These are phyloP conservation scores for Bombycilla garrulus DNA, from an alignment of 2,113 vertebrate species.

Conservation along the genomic window DNA sequence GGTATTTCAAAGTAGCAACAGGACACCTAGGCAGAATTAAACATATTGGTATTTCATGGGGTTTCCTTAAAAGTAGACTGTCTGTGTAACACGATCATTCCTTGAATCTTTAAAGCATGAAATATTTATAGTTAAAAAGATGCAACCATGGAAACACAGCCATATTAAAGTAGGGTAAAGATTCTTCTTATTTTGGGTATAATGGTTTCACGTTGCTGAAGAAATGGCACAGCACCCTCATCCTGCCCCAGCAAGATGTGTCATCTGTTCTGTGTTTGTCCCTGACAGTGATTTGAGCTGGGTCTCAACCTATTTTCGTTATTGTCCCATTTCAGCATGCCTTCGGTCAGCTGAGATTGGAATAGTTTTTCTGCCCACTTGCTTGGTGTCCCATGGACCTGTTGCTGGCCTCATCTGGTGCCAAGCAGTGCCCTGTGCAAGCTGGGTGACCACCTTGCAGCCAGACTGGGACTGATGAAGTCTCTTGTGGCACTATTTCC, in stretches of 20 bases:
- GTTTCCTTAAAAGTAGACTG: neutral
- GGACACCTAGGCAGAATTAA: neutral
- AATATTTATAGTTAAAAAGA: slow-evolving; percentile 13
- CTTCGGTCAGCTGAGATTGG: neutral
- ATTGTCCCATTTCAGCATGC: neutral
- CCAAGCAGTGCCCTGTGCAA: neutral
- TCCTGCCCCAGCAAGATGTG: neutral
- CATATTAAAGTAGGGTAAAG: neutral
- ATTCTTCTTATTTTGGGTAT: neutral
- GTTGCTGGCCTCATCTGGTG: neutral
- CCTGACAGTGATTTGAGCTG: neutral
- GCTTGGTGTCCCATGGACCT: neutral
- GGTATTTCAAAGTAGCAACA: neutral
- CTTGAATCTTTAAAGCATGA: slow-evolving; percentile 1
- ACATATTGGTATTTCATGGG: neutral
- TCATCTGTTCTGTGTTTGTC: neutral
- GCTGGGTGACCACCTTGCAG: neutral
- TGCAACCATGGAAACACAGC: neutral
- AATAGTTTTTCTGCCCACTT: neutral
- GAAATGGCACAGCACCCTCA: neutral
- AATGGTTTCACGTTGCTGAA: neutral
- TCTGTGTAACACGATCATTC: neutral
- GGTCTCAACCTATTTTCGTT: neutral
- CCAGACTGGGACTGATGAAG: no score
- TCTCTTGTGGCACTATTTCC: neutral